These are phyloP conservation scores for Drosophila robusta DNA, from an alignment of 2,888 invertebrate species.

Conservation along the genomic window DNA sequence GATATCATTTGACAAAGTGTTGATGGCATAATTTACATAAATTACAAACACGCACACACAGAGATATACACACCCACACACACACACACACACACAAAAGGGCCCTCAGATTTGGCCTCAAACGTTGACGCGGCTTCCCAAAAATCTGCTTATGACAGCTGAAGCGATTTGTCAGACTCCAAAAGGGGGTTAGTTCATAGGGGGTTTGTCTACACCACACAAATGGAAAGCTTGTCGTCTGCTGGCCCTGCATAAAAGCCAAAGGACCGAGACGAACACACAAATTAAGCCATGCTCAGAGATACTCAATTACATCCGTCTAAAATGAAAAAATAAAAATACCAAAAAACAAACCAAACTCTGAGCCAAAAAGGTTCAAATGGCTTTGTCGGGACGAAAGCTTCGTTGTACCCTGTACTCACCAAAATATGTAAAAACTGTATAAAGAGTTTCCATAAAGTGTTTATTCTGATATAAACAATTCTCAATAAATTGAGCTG, in stretches of 20 bases:
- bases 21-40: conserved; percentile 57
- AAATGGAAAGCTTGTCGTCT: conserved; percentile 9
- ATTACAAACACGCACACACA: conserved; percentile 23
- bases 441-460: neutral
- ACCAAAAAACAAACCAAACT: neutral
- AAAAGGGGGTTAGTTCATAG: neutral
- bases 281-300: conserved; percentile 47
- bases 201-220: conserved; percentile 14
- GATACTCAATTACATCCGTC: conserved; percentile 41
- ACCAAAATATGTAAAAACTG: neutral
- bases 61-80: neutral
- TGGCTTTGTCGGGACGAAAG: conserved; percentile 11
- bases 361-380: conserved; percentile 14
- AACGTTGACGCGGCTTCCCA: conserved; percentile 2
- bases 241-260: conserved; percentile 36
- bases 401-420: neutral
- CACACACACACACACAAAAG: conserved; percentile 2
- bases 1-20: conserved; percentile 51
- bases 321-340: conserved; percentile 7
- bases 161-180: conserved; percentile 39
- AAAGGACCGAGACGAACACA: conserved; percentile 34
- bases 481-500: no score
- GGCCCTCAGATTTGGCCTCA: conserved; percentile 9
- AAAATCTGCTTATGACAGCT: conserved; percentile 58
- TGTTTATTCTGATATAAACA: neutral